Evolutionary conservation across 2,113 vertebrate genomes (phyloP).

Genomic region (Uria aalge): DNA sequence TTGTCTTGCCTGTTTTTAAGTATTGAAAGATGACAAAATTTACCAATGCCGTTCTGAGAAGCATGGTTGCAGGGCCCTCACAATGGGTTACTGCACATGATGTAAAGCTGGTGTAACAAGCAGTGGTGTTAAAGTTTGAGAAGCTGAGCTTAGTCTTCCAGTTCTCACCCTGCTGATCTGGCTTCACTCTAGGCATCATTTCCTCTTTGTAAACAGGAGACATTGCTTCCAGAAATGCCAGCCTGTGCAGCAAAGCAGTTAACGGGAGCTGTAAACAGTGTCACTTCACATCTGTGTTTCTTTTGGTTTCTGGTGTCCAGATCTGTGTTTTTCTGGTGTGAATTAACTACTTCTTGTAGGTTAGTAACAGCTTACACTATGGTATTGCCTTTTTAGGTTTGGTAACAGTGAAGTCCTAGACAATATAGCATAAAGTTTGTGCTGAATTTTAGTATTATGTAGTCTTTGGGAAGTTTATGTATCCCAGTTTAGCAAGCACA

Average conservation of each 20-base stretch:
- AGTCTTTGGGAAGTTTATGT: constrained; percentile 62
- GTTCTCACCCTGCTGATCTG: background rate
- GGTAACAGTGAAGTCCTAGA: background rate
- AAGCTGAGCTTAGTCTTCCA: background rate
- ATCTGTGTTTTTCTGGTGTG: background rate
- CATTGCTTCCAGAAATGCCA: constrained; percentile 15
- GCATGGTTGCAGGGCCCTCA: background rate
- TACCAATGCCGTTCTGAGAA: background rate
- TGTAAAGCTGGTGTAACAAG: background rate
- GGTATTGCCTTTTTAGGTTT: background rate
- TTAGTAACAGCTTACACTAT: background rate
- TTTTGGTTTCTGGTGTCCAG: background rate
- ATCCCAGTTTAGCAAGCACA: constrained; percentile 65
- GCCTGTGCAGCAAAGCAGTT: background rate
- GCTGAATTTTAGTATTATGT: constrained; percentile 58
- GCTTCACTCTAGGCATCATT: background rate
- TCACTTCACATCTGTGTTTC: background rate
- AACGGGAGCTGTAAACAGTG: background rate
- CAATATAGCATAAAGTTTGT: background rate
- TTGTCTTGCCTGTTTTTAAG: background rate
- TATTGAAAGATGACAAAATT: background rate
- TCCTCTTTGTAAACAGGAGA: constrained; percentile 4
- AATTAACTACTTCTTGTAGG: background rate
- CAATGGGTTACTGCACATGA: background rate
- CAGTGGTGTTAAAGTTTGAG: background rate